Evolutionary conservation across 35 echinoderm and acorn worm species (phyloP).

Genomic region (Lytechinus pictus): DNA sequence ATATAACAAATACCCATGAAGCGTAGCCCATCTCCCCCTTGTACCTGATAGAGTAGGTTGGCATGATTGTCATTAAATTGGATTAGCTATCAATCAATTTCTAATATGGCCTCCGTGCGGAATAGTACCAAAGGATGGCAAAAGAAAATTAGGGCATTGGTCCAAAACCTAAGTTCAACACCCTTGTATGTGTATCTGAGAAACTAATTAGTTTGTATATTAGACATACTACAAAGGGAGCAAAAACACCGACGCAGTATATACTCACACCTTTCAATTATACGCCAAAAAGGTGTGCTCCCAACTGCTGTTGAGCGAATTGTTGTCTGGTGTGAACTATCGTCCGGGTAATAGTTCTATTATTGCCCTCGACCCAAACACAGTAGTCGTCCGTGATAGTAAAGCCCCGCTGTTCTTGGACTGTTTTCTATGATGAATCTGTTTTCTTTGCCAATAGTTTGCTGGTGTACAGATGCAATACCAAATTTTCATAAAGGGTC

Average conservation of each 20-base stretch:
- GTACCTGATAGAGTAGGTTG: neutral
- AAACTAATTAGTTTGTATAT: neutral
- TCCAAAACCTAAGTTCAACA: neutral
- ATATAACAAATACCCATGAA: too few relatives aligned
- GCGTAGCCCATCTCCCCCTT: neutral
- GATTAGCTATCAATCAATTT: constrained; percentile 13
- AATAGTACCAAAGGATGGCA: neutral
- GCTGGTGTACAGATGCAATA: too few relatives aligned
- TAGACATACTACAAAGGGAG: neutral
- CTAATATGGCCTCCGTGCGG: neutral
- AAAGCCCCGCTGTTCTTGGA: too few relatives aligned
- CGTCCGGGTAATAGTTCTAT: neutral
- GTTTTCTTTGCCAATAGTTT: too few relatives aligned
- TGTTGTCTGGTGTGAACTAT: neutral
- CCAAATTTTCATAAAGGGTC: too few relatives aligned
- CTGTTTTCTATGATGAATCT: too few relatives aligned
- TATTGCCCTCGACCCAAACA: neutral
- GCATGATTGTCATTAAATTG: neutral
- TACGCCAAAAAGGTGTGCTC: neutral
- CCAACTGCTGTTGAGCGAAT: neutral
- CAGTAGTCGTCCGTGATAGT: too few relatives aligned
- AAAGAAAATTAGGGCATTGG: neutral
- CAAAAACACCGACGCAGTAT: neutral
- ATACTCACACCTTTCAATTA: neutral
- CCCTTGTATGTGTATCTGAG: neutral